These are phyloP conservation scores for Harmothoe impar DNA, from an alignment of 2,888 invertebrate genomes.

Conservation along the genomic window DNA sequence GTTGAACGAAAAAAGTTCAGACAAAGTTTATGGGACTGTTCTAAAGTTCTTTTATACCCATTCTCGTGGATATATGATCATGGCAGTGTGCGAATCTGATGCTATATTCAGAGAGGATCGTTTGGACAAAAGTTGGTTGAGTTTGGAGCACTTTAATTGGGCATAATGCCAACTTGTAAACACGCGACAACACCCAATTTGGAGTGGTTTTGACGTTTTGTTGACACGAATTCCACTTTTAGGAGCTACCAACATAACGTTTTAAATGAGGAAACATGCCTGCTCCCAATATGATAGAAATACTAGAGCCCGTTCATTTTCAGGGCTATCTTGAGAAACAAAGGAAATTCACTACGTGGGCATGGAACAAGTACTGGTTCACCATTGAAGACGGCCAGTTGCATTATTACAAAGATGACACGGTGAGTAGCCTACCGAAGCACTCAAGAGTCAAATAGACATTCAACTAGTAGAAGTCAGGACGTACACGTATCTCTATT, in stretches of 20 bases:
- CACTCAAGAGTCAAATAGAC: neutral
- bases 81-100: neutral
- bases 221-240: neutral
- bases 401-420: conserved; percentile 64
- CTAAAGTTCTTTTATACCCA: too few species aligned
- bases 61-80: neutral
- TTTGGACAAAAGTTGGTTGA: neutral
- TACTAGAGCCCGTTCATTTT: conserved; percentile 38
- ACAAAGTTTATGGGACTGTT: neutral
- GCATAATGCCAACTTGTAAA: neutral
- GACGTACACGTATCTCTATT: neutral
- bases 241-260: neutral
- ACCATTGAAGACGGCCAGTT: conserved; percentile 67
- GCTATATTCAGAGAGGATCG: neutral
- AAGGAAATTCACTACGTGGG: conserved; percentile 61
- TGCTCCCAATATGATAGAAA: neutral
- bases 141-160: neutral
- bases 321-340: conserved; percentile 67
- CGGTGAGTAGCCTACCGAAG: conserved; percentile 41
- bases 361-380: conserved; percentile 69
- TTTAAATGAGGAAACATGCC: neutral
- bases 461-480: neutral
- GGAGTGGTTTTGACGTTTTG: neutral
- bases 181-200: neutral
- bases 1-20: neutral